Base-by-base conservation (phyloP, 2,888 invertebrate genomes). In the Phragmatobia fuliginosa region DNA sequence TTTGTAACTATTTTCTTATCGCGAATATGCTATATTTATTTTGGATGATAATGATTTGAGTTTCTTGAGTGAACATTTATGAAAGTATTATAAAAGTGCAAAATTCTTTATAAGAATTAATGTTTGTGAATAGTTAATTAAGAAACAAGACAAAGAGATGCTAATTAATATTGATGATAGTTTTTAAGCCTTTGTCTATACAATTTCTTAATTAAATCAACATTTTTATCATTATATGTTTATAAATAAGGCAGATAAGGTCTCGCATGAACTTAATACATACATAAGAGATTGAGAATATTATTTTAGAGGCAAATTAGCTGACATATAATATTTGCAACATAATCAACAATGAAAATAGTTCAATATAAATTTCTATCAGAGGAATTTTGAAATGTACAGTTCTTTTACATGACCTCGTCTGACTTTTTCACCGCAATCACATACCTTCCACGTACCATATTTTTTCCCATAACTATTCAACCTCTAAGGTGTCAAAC, bases 141-240 rank as follows among this genome's bases (percentile, higher is more conserved):
- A 56, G 52, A 56, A 56, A 56, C 52, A 11, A 52, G 25, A 21
- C 41, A 16, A 18, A 18, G 6, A 41, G 14, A 7, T 1, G 2
- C 3, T 36, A 36, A 1, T 38, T 11, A 38, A 38, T 41, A 7
- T 41, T 18, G n/a, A 52, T 25, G 2, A 10, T 56, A 14, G 25
- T 25, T 28, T 25, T 56, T 14, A 5, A 14, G 28, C 21, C 7
- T 18, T 56, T 28, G 14, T 14, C 28, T 49, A n/a, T 28, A 14
- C n/a, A 18, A n/a, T 56, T 56, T 56, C 52, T 56, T 56, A 56
- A 56, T 56, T 56, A 28, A 56, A 10, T 56, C 52, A 56, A 28
- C 0, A 25, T 56, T 14, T 14, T 28, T 4, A 56, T 56, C 11
- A 49, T 3, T 25, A 56, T 11, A 56, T 16, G n/a, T 56, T 56